Evolutionary conservation across 2,888 invertebrate species (phyloP).

Genomic region (Tetanocera ferruginea): DNA sequence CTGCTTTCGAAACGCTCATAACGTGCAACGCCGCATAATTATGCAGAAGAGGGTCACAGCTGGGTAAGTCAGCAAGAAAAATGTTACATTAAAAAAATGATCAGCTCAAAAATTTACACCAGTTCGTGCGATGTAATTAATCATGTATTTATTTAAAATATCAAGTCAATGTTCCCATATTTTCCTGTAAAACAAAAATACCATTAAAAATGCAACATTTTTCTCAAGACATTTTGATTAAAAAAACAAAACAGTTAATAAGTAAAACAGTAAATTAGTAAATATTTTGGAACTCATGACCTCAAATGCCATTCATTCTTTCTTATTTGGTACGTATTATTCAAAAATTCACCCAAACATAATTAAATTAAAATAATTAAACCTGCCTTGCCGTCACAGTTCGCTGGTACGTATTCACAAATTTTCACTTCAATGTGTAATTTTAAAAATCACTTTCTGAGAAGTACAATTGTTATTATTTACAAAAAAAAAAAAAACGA

Average conservation of each 20-base stretch:
- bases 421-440: not conserved
- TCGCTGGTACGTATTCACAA: slow-evolving; percentile 29
- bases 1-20: not conserved
- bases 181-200: not conserved
- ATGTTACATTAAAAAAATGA: slow-evolving; percentile 20
- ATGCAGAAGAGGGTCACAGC: not conserved
- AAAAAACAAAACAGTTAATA: not conserved
- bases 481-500: not conserved
- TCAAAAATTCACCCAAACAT: not conserved
- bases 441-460: slow-evolving; percentile 32
- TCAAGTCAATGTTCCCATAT: not conserved
- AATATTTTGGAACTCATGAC: not conserved
- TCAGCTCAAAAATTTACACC: not conserved
- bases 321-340: slow-evolving; percentile 31
- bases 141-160: too few relatives aligned
- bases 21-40: not conserved
- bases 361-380: too few relatives aligned
- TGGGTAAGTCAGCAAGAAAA: slow-evolving; percentile 36
- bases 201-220: slow-evolving; percentile 28
- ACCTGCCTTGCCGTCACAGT: not conserved
- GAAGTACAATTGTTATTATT: slow-evolving; percentile 26
- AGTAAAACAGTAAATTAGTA: not conserved
- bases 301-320: not conserved
- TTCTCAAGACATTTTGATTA: slow-evolving; percentile 17
- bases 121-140: too few relatives aligned